Base-by-base conservation (phyloP, 2,888 invertebrate genomes). In the Notodonta ziczac region DNA sequence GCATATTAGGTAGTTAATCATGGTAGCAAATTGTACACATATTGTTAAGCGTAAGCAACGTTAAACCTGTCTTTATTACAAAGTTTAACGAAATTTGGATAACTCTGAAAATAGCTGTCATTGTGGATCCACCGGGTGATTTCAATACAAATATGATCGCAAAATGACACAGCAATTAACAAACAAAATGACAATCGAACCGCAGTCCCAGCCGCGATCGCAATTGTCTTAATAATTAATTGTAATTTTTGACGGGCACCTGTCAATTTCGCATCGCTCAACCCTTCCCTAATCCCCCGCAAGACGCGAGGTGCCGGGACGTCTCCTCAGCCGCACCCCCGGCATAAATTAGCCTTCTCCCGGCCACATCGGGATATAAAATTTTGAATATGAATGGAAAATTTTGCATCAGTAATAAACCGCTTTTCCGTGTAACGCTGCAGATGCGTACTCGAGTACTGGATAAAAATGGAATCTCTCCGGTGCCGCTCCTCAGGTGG, bases 371-470 rank as follows among this genome's bases (percentile, higher is more conserved):
- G 95, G 95, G 96, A 96, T 96, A 96, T 96, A 96, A 96, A 96
- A 96, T 96, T 96, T 96, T 96, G 96, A 96, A 96, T 96, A 96
- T 96, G 96, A 96, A 96, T 96, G 96, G 96, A 95, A 95, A 95
- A 96, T 96, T 96, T 96, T 96, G 96, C 96, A 96, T 96, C 95
- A 95, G 95, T 96, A 96, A 96, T 96, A 95, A 96, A 96, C 94
- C 95, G 94, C 94, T 94, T 95, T 94, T 91, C 87, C 87, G 83
- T 83, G 86, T 89, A 83, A 82, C 77, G 84, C 84, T 88, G 88
- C 93, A 91, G 92, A 91, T 92, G 91, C 86, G 91, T 85, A 86
- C 86, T 83, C 80, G 78, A 84, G 85, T 68, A 87, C 84, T 88
- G 90, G 88, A 90, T 91, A 91, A 91, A 92, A 91, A 88, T 82